phyloP scores from a whole-genome alignment of 2,113 vertebrate genomes.

The Chaetops frenatus region DNA sequence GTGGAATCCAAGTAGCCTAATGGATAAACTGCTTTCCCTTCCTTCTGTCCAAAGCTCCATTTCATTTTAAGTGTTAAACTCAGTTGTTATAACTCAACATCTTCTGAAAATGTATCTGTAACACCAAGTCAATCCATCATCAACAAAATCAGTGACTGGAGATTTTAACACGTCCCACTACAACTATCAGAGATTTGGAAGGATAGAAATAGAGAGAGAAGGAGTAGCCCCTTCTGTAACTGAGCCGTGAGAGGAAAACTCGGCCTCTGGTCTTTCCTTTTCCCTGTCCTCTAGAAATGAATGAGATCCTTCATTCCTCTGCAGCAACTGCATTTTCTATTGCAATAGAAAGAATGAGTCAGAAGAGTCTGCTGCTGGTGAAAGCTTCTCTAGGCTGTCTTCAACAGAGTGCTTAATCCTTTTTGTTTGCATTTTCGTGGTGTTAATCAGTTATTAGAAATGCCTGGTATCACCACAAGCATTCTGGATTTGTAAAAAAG shows the following conservation, averaged over 20 bases:
- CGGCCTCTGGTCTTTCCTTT: neutral
- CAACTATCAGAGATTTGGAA: neutral
- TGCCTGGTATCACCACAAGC: neutral
- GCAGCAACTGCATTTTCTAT: neutral
- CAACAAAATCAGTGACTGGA: neutral
- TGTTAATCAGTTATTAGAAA: neutral
- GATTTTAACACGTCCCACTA: neutral
- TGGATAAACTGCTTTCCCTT: neutral
- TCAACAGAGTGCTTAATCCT: neutral
- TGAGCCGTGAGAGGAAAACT: neutral
- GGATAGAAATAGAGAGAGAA: neutral
- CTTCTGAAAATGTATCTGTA: neutral
- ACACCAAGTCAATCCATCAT: neutral
- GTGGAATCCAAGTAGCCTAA: neutral
- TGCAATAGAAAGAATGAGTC: slow-evolving; percentile 1
- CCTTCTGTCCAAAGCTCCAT: neutral
- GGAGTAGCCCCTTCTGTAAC: neutral
- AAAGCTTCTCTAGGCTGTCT: neutral
- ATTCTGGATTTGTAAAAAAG: neutral
- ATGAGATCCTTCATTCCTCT: slow-evolving; percentile 34
- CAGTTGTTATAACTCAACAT: neutral
- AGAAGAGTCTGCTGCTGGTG: slow-evolving; percentile 16
- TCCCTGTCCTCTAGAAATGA: neutral
- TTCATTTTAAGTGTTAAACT: neutral
- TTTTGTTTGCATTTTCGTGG: neutral